A percentile compares a stretch with the other conserved stretches of the same genome.
Evolutionary conservation across 2,888 invertebrate species (phyloP).

Genomic region (Volucella inanis): DNA sequence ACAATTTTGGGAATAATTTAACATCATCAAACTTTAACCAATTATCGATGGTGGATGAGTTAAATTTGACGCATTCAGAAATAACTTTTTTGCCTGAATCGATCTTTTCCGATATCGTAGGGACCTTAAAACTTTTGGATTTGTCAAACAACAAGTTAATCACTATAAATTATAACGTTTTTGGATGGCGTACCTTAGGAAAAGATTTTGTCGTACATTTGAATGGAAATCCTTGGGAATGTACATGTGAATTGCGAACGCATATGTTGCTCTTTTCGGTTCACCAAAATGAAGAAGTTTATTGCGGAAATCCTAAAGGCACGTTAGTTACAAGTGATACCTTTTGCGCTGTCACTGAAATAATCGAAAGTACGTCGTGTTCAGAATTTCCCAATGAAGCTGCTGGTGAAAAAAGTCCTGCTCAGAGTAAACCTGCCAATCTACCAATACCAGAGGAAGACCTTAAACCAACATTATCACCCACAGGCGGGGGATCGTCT

Average conservation of each 20-base stretch:
- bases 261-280: conserved; percentile 75
- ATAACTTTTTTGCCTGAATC: conserved; percentile 76
- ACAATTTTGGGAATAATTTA: conserved; percentile 76
- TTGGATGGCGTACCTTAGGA: conserved; percentile 75
- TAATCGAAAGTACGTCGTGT: neutral
- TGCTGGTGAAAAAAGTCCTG: conserved; percentile 56
- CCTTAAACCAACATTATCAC: neutral
- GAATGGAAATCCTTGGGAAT: conserved; percentile 77
- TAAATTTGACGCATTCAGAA: conserved; percentile 77
- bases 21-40: conserved; percentile 74
- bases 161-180: conserved; percentile 76
- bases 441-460: neutral
- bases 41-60: conserved; percentile 77
- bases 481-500: neutral
- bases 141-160: conserved; percentile 78
- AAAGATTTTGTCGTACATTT: conserved; percentile 74
- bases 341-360: conserved; percentile 3
- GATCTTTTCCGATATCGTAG: conserved; percentile 76
- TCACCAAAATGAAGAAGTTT: conserved; percentile 54
- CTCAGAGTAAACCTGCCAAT: neutral
- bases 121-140: conserved; percentile 77
- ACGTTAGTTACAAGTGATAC: conserved; percentile 20
- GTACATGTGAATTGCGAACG: conserved; percentile 76
- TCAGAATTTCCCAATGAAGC: conserved; percentile 58
- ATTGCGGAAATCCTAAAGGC: conserved; percentile 75